Evolutionary conservation across 2,797 vertebrate species (phyloP).

Genomic region (Valencia hispanica): DNA sequence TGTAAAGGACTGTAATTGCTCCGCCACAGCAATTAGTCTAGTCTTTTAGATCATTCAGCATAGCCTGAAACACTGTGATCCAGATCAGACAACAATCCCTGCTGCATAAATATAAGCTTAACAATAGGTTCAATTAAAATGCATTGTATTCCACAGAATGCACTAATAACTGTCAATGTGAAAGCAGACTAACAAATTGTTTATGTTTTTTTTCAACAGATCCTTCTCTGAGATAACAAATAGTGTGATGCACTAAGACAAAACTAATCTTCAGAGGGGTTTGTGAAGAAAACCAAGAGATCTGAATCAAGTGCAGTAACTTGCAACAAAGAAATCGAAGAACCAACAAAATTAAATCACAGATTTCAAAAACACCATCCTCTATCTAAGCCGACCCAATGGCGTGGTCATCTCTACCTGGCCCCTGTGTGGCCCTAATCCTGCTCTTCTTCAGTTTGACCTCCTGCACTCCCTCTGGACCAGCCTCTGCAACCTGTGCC

Average conservation of each 20-base stretch:
- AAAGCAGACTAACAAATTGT: constrained; percentile 32
- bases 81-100: constrained; percentile 57
- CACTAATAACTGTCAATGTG: constrained; percentile 24
- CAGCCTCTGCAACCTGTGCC: constrained; percentile 87
- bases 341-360: constrained; percentile 34
- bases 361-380: constrained; percentile 33
- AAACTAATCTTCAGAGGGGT: constrained; percentile 51
- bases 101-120: constrained; percentile 47
- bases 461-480: constrained; percentile 81
- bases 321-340: constrained; percentile 65
- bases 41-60: constrained; percentile 54
- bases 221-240: constrained; percentile 43
- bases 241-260: constrained; percentile 57
- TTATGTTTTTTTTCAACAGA: constrained; percentile 55
- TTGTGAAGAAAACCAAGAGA: constrained; percentile 51
- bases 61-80: constrained; percentile 48
- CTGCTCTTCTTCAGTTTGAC: constrained; percentile 84
- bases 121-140: constrained; percentile 53
- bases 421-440: constrained; percentile 74
- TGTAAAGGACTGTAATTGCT: constrained; percentile 83
- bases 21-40: constrained; percentile 69
- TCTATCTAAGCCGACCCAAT: constrained; percentile 66
- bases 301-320: constrained; percentile 66
- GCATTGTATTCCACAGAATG: constrained; percentile 28
- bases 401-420: constrained; percentile 69